These are phyloP conservation scores for Carterocephalus palaemon DNA, from an alignment of 2,888 invertebrate species.

Conservation along the genomic window DNA sequence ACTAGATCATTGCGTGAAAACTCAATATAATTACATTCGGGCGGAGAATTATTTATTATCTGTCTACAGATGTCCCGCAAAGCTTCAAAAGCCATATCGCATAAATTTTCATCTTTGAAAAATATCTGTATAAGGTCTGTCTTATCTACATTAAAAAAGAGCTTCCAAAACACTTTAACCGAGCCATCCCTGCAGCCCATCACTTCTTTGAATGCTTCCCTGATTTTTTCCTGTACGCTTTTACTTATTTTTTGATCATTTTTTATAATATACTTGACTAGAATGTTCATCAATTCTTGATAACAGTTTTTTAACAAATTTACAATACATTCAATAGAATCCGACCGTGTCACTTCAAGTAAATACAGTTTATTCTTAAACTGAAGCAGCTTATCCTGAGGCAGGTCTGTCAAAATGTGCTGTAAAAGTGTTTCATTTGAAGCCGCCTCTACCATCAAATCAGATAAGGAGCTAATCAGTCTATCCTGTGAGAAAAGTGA, in stretches of 20 bases:
- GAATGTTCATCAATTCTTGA: constrained; percentile 46
- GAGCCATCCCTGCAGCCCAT: constrained; percentile 42
- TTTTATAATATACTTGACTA: constrained; percentile 54
- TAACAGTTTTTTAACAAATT: constrained; percentile 46
- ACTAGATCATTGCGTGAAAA: constrained; percentile 73
- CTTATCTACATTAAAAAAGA: constrained; percentile 47
- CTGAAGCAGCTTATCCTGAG: constrained; percentile 45
- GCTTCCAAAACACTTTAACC: constrained; percentile 56
- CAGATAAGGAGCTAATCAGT: constrained; percentile 52
- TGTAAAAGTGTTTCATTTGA: constrained; percentile 57
- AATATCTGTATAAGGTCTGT: constrained; percentile 50
- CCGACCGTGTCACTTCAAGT: constrained; percentile 1
- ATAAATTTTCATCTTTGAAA: constrained; percentile 50
- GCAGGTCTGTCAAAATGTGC: constrained; percentile 44
- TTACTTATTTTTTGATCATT: constrained; percentile 26
- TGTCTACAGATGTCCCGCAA: constrained; percentile 63
- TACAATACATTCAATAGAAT: constrained; percentile 35
- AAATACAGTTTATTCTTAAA: constrained; percentile 46
- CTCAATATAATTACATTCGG: constrained; percentile 65
- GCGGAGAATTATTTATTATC: constrained; percentile 53
- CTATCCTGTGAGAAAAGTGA: constrained; percentile 52
- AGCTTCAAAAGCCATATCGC: constrained; percentile 39
- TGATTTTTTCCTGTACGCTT: constrained; percentile 34
- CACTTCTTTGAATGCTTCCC: constrained; percentile 41
- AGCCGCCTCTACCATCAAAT: constrained; percentile 60